Evolutionary conservation across 2,797 vertebrate genomes (phyloP).

Genomic region (Enteromius thamalakanensis): DNA sequence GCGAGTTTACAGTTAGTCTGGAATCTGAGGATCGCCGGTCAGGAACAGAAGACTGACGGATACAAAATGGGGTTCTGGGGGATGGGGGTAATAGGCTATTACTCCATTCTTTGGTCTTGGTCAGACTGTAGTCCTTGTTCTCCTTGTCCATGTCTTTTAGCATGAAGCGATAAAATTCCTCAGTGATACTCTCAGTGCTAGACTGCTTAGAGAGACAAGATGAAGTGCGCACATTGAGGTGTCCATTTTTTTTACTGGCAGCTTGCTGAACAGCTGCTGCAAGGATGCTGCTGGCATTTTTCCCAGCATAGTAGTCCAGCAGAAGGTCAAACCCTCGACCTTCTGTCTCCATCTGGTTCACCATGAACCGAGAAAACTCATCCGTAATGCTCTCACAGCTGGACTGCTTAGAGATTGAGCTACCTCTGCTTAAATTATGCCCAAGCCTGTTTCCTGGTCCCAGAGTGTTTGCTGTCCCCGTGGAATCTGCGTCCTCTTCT

Average conservation of each 20-base stretch:
- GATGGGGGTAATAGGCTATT: slow-evolving; percentile 84
- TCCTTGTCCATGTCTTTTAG: slow-evolving; percentile 92
- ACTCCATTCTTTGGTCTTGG: slow-evolving; percentile 88
- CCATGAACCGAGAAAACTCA: slow-evolving; percentile 98
- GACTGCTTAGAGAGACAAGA: slow-evolving; percentile 96
- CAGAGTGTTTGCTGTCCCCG: slow-evolving; percentile 79
- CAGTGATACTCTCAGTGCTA: slow-evolving; percentile 97
- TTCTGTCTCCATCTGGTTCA: slow-evolving; percentile 98
- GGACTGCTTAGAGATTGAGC: slow-evolving; percentile 97
- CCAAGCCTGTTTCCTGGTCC: slow-evolving; percentile 83
- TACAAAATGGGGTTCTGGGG: slow-evolving; percentile 83
- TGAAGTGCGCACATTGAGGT: slow-evolving; percentile 84
- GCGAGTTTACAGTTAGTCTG: slow-evolving; percentile 86
- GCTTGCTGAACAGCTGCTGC: slow-evolving; percentile 91
- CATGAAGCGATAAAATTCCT: slow-evolving; percentile 98
- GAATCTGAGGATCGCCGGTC: slow-evolving; percentile 86
- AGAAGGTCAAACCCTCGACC: slow-evolving; percentile 94
- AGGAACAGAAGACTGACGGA: slow-evolving; percentile 91
- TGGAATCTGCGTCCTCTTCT: slow-evolving; percentile 85
- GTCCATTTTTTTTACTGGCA: slow-evolving; percentile 86
- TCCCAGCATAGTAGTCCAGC: slow-evolving; percentile 96
- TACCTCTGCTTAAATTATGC: slow-evolving; percentile 89
- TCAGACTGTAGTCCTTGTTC: slow-evolving; percentile 80
- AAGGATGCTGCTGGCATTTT: slow-evolving; percentile 93
- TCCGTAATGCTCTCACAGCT: slow-evolving; percentile 99